A percentile compares a stretch with the other conserved stretches of the same genome.
Evolutionary conservation across 2,113 vertebrate species (phyloP).

Genomic region (Oxygymnocypris stewartii): DNA sequence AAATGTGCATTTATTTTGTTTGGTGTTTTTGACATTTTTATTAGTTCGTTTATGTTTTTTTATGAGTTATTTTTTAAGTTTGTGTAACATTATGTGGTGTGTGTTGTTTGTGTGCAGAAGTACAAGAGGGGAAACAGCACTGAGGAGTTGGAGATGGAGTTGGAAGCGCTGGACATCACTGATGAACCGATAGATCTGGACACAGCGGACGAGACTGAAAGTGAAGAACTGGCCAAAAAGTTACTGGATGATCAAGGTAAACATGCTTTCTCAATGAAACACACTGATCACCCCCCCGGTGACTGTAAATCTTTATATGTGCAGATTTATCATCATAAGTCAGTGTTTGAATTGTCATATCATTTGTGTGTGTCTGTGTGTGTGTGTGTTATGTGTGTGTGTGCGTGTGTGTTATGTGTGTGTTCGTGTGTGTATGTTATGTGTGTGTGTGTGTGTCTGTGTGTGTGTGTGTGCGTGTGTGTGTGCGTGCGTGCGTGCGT

Average conservation of each 20-base stretch:
- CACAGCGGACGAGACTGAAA: constrained; percentile 87
- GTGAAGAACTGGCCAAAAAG: constrained; percentile 91
- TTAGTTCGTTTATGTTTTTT: too few relatives aligned
- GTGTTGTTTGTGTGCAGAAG: constrained; percentile 61
- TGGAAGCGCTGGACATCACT: constrained; percentile 92
- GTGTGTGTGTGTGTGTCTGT: too few relatives aligned
- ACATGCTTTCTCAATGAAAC: background rate
- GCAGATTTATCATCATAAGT: background rate
- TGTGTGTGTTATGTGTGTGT: too few relatives aligned
- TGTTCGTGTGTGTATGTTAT: too few relatives aligned
- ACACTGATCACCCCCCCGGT: background rate
- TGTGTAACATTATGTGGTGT: background rate
- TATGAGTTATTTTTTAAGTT: too few relatives aligned
- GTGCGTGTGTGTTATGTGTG: too few relatives aligned
- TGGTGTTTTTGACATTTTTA: too few relatives aligned
- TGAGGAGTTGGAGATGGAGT: constrained; percentile 93
- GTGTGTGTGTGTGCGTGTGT: too few relatives aligned
- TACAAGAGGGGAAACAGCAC: constrained; percentile 79
- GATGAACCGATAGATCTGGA: constrained; percentile 91
- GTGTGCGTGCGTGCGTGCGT: too few relatives aligned
- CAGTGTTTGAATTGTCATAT: background rate
- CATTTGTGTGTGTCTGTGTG: too few relatives aligned
- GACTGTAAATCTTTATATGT: background rate
- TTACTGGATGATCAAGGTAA: constrained; percentile 95
- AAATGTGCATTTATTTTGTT: too few relatives aligned